phyloP scores from a whole-genome alignment of 2,888 invertebrate species.

The Ischnura elegans region DNA sequence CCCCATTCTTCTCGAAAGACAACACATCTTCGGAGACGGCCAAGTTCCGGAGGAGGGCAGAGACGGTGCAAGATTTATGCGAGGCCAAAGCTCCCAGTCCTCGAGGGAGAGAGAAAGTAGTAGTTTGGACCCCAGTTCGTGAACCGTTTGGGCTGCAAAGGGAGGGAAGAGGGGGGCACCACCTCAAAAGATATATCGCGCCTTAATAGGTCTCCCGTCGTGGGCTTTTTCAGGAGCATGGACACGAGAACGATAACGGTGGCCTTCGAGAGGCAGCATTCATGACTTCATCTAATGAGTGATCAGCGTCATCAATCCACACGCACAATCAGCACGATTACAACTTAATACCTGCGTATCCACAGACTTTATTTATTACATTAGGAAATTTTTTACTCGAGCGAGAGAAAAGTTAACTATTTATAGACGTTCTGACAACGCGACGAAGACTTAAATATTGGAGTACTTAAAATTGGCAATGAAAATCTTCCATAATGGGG shows the following conservation, averaged over 20 bases:
- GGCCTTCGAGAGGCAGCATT: not conserved
- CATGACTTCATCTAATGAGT: not conserved
- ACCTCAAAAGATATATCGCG: not conserved
- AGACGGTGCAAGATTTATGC: constrained; percentile 39
- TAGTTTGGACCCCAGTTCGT: not conserved
- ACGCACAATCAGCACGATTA: not conserved
- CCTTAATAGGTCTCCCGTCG: not conserved
- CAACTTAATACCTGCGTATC: not conserved
- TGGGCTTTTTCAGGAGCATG: not conserved
- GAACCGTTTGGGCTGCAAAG: not conserved
- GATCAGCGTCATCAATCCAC: not conserved
- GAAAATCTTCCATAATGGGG: too few relatives aligned
- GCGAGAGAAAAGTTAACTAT: too few relatives aligned
- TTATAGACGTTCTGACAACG: too few relatives aligned
- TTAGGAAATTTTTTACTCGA: too few relatives aligned
- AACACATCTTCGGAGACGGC: not conserved
- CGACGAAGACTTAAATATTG: too few relatives aligned
- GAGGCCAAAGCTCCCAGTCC: not conserved
- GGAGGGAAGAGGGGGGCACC: not conserved
- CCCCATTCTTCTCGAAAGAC: constrained; percentile 20
- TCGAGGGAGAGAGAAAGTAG: not conserved
- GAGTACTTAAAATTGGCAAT: too few relatives aligned
- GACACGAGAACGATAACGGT: not conserved
- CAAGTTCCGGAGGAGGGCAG: not conserved
- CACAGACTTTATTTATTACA: not conserved